Base-by-base conservation (phyloP, 2,113 vertebrate genomes). In the Bambusicola thoracicus region DNA sequence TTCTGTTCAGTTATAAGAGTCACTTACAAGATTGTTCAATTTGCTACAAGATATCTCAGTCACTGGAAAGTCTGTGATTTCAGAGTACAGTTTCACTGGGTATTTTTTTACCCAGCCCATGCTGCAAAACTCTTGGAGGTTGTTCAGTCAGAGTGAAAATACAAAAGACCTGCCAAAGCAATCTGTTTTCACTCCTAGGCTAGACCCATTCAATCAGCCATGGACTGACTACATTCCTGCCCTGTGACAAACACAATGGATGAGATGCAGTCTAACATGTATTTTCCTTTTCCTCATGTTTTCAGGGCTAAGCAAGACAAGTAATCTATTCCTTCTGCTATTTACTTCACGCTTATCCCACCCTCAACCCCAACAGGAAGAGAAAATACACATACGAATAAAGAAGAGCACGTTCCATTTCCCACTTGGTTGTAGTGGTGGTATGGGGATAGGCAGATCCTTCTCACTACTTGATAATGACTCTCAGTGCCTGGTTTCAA, bases 21-120 rank as follows among this genome's bases (percentile, higher is more conserved):
- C 81, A 81, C 62, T 93, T 94, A 20, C 8, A 80, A 58, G 36
- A n/a, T 34, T 84, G 81, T 89, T 88, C 11, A 87, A 61, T 34
- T 92, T 82, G 18, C 85, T 85, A 46, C 32, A 74, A 69, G 36
- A 62, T 61, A 80, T 87, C 30, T n/a, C 49, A 43, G 40, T 30
- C 80, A 15, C 10, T 69, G n/a, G 87, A 79, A 66, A 69, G 20
- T 53, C 30, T 19, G 1, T 22, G 11, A 67, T 78, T 92, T 93
- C 78, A 75, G 65, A 91, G 36, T 40, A 44, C 3, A 34, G 25
- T 78, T 87, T 85, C 66, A 40, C 10, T 38, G 21, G 8, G 1
- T 84, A 63, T 92, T 92, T 87, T 5, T 1, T 73, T 90, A 81
- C 55, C 4, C 51, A 6, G 8, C 2, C 19, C 24, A 58, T 17